These are phyloP conservation scores for Clepsis dumicolana DNA, from an alignment of 2,888 invertebrate genomes.

Conservation along the genomic window DNA sequence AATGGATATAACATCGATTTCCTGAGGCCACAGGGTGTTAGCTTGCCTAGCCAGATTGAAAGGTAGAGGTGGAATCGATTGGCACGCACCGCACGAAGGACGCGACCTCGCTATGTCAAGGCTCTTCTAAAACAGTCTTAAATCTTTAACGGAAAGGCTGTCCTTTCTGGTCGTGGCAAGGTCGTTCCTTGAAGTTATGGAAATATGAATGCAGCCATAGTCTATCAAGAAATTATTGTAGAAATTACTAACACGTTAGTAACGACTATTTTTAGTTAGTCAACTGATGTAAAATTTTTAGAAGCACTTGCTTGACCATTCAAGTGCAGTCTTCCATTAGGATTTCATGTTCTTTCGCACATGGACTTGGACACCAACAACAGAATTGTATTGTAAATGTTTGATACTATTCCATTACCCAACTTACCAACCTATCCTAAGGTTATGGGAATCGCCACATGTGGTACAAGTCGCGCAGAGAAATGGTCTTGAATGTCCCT, in stretches of 20 bases:
- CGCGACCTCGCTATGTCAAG: constrained; percentile 47
- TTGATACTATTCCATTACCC: background rate
- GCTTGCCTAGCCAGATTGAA: constrained; percentile 6
- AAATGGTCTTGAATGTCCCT: background rate
- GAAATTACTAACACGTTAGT: background rate
- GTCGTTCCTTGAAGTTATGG: background rate
- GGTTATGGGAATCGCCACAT: background rate
- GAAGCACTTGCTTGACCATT: too few species aligned
- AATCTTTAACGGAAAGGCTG: constrained; percentile 4
- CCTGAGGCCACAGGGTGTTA: background rate
- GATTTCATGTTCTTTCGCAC: too few species aligned
- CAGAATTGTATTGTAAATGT: background rate
- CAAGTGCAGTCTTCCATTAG: too few species aligned
- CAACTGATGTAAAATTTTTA: too few species aligned
- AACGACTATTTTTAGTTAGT: too few species aligned
- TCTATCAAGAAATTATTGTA: background rate
- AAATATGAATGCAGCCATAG: background rate
- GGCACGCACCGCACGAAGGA: constrained; percentile 48
- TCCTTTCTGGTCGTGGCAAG: background rate
- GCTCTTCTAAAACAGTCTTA: constrained; percentile 19
- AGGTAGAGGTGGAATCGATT: constrained; percentile 46
- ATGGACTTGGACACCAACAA: too few species aligned
- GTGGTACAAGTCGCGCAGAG: background rate
- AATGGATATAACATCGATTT: background rate
- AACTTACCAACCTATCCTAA: background rate